Base-by-base conservation (phyloP, 2,888 invertebrate species). In the Phaedon cochleariae region DNA sequence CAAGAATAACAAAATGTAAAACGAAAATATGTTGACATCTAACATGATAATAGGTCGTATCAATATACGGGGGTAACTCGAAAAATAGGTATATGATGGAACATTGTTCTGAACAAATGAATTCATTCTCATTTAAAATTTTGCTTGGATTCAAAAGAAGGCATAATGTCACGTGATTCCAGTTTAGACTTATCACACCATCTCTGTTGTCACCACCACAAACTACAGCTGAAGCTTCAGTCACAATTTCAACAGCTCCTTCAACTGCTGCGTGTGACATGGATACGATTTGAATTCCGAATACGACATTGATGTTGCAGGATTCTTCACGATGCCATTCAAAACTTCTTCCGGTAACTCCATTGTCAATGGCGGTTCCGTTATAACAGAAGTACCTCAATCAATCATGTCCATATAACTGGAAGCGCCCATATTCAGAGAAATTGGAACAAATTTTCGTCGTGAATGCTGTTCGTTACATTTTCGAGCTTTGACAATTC, bases 281-380 rank as follows among this genome's bases (percentile, higher is more conserved):
- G 34, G 34, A 34, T 34, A 34, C 34, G 34, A 34, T 34, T 34
- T 34, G 10, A n/a, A n/a, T n/a, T n/a, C n/a, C n/a, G n/a, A n/a
- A n/a, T n/a, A n/a, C n/a, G n/a, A n/a, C n/a, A n/a, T n/a, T n/a
- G n/a, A n/a, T n/a, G n/a, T n/a, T n/a, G n/a, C n/a, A n/a, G n/a
- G n/a, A n/a, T n/a, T n/a, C n/a, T n/a, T n/a, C n/a, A n/a, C n/a
- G n/a, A n/a, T n/a, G n/a, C n/a, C n/a, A n/a, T n/a, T n/a, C n/a
- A 34, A 34, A 34, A 34, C 34, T 34, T 34, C 34, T 34, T 9
- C 34, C 6, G 34, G 34, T 9, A 34, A 34, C 34, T 10, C 34
- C 34, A 59, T 45, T 58, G 46, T 26, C 41, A 57, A 22, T n/a
- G 41, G 57, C 20, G 57, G 57, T 22, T 55, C 57, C 37, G 41